Base-by-base conservation (phyloP, 2,113 vertebrate species). In the Patagioenas fasciata region DNA sequence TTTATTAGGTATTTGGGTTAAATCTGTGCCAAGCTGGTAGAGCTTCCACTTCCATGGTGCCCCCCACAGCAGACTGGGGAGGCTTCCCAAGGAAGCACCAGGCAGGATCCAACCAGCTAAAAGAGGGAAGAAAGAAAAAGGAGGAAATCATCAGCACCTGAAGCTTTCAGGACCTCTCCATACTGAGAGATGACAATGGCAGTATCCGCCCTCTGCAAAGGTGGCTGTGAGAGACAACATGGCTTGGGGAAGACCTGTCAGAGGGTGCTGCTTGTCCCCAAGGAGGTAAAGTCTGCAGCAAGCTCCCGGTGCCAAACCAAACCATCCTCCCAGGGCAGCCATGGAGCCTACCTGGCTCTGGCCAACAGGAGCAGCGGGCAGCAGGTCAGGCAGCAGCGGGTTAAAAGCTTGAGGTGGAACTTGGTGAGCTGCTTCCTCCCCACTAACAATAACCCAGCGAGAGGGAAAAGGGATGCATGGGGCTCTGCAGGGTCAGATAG, bases 351-450 rank as follows among this genome's bases (percentile, higher is more conserved):
- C 50, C n/a, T 15, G 19, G 42, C 61, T 56, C 32, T 38, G 48
- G 31, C 58, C 2, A 5, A 36, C 1, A 3, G 57, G 17, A 73
- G 36, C 26, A 29, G 57, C 29, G 32, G 73, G 70, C 42, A 38
- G 38, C 56, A 34, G 53, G 10, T 17, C 21, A 57, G 93, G 60
- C 92, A 93, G 31, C 38, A 88, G 64, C 0, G 83, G 56, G 96
- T 96, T 97, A 97, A 97, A 53, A 85, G 15, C 38, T 5, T 10
- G 67, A 93, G 64, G 80, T 57, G 61, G 88, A 65, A 93, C 80
- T 70, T 62, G 74, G 36, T 61, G 56, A 95, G 92, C 70, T 62
- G 85, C 88, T 96, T 97, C 96, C 95, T 96, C 73, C 79, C 1
- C 0, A 31, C 75, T 74, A 90, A 95, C 94, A 95, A 89, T 84